Conservation (phyloP, 2,113 vertebrate species). For the Cacatua alba region DNA sequence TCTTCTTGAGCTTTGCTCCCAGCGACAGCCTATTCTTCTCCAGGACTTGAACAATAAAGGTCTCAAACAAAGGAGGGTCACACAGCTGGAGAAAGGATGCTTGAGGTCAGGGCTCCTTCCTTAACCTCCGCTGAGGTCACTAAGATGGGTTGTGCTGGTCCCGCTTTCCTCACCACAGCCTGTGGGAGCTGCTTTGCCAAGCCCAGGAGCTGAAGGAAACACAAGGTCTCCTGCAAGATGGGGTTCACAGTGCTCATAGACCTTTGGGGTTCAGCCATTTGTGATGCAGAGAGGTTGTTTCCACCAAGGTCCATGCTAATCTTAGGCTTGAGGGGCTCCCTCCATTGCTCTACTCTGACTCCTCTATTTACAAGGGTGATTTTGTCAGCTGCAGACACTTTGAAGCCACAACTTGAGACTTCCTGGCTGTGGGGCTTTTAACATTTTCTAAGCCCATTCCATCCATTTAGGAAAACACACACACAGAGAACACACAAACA, state of each 20-base stretch:
- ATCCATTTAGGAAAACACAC: not conserved
- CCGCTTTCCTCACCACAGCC: not conserved
- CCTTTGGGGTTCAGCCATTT: not conserved
- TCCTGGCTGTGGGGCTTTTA: not conserved
- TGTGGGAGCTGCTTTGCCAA: not conserved
- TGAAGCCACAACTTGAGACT: not conserved
- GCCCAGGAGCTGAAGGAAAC: not conserved
- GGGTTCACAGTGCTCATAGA: not conserved
- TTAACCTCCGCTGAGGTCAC: not conserved
- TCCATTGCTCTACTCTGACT: not conserved
- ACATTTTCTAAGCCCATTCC: not conserved
- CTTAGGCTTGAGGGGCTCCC: not conserved
- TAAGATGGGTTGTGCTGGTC: not conserved
- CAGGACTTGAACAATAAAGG: conserved; percentile 26
- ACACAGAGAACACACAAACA: not conserved
- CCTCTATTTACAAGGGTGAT: not conserved
- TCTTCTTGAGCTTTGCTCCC: not conserved
- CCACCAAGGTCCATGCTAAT: not conserved
- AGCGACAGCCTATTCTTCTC: conserved; percentile 7
- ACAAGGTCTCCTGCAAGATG: not conserved
- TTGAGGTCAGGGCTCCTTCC: not conserved
- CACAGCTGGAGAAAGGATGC: conserved; percentile 35
- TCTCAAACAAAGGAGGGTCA: not conserved
- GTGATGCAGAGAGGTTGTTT: not conserved
- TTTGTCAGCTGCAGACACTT: not conserved